A percentile compares a stretch with the other conserved stretches of the same genome.
Evolutionary conservation across 2,888 invertebrate species (phyloP).

Genomic region (Schizotus pectinicornis): DNA sequence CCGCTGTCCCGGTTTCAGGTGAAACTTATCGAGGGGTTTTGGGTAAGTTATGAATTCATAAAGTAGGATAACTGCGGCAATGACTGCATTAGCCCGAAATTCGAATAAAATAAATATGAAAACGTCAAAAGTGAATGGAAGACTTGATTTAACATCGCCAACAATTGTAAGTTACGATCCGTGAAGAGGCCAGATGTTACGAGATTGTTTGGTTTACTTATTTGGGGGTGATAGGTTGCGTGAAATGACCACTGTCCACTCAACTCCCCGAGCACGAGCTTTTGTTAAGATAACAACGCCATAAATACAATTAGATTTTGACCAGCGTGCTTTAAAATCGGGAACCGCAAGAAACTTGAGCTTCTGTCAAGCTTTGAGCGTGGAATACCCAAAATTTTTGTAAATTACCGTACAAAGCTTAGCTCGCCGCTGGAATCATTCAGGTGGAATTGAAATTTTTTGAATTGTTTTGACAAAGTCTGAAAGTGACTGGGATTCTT

Average conservation of each 20-base stretch:
- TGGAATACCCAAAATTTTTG: neutral
- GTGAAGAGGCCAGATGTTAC: constrained; percentile 54
- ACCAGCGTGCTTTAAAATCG: too few relatives aligned
- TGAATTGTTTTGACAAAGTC: too few relatives aligned
- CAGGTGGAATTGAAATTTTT: neutral
- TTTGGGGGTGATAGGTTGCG: constrained; percentile 47
- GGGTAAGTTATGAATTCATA: constrained; percentile 49
- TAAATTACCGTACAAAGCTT: neutral
- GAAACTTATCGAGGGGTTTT: neutral
- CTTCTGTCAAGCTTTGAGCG: too few relatives aligned
- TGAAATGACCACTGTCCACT: constrained; percentile 54
- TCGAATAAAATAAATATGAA: constrained; percentile 53
- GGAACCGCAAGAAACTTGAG: too few relatives aligned
- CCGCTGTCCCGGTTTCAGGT: neutral
- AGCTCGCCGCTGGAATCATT: neutral
- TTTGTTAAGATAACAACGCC: constrained; percentile 19
- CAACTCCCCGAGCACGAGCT: constrained; percentile 8
- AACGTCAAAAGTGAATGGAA: constrained; percentile 51
- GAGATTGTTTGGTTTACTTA: constrained; percentile 45
- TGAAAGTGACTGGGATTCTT: too few relatives aligned
- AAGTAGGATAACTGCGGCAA: constrained; percentile 45
- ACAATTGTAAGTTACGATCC: constrained; percentile 48
- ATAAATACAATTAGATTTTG: neutral
- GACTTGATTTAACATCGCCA: constrained; percentile 50
- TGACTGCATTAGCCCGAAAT: constrained; percentile 51